Conservation (phyloP, 2,888 invertebrate species). For the Meteorus cinctellus region DNA sequence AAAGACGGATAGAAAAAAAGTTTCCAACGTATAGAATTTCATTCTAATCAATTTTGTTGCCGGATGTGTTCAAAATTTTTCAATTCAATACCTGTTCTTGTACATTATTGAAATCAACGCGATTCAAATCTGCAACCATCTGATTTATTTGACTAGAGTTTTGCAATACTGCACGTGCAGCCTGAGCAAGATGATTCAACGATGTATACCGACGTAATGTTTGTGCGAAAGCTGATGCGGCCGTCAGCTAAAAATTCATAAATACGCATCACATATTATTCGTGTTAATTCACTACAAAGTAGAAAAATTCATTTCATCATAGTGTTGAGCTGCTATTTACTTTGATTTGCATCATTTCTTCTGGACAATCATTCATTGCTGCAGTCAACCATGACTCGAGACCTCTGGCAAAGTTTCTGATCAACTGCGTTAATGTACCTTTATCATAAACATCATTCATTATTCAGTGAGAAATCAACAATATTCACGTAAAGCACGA, state of each 20-base stretch:
- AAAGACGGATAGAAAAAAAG: conserved; percentile 62
- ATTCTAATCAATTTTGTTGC: neutral
- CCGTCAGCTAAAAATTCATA: conserved; percentile 75
- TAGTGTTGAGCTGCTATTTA: conserved; percentile 64
- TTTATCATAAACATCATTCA: conserved; percentile 53
- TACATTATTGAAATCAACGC: conserved; percentile 98
- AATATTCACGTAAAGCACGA: conserved; percentile 11
- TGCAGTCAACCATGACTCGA: conserved; percentile 90
- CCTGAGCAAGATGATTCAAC: conserved; percentile 96
- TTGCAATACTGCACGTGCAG: conserved; percentile 95
- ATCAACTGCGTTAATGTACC: conserved; percentile 93
- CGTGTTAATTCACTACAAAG: too few relatives aligned
- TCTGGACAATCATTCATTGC: conserved; percentile 90
- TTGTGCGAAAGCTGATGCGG: conserved; percentile 94
- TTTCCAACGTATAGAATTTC: neutral
- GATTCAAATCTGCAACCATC: conserved; percentile 97
- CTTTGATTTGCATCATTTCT: conserved; percentile 87
- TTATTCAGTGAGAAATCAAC: conserved; percentile 12
- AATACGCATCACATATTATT: neutral
- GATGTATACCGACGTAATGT: conserved; percentile 96
- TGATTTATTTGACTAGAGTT: conserved; percentile 96
- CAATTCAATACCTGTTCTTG: conserved; percentile 80
- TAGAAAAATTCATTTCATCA: too few relatives aligned
- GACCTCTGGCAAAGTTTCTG: conserved; percentile 92
- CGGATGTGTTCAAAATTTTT: neutral